Evolutionary conservation across 2,888 invertebrate species (phyloP).

Genomic region (Phengaris alcon): DNA sequence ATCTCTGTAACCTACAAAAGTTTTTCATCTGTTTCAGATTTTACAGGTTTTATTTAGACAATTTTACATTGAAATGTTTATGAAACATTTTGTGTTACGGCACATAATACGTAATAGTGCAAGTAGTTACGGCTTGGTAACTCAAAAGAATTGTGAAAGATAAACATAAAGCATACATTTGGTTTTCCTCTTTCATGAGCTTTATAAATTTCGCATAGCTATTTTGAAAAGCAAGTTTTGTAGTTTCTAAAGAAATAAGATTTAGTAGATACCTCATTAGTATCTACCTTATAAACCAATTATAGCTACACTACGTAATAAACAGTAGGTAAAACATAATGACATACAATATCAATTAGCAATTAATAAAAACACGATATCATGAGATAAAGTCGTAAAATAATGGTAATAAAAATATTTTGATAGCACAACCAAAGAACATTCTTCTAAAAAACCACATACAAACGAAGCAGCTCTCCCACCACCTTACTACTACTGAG

Average conservation of each 20-base stretch:
- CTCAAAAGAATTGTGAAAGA: conserved; percentile 23
- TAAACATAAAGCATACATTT: neutral
- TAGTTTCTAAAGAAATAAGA: neutral
- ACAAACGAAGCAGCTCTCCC: too few relatives aligned
- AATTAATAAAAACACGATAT: conserved; percentile 6
- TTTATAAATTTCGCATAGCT: neutral
- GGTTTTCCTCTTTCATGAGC: neutral
- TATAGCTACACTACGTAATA: neutral
- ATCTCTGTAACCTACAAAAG: neutral
- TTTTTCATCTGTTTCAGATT: conserved; percentile 2
- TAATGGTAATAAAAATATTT: neutral
- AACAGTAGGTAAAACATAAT: neutral
- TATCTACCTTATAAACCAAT: neutral
- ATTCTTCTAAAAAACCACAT: neutral
- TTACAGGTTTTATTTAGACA: conserved; percentile 25
- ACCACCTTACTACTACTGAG: too few relatives aligned
- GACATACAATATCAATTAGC: neutral
- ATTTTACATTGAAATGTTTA: conserved; percentile 20
- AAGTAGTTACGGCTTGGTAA: neutral
- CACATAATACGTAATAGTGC: too few relatives aligned
- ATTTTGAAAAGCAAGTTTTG: neutral
- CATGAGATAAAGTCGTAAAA: conserved; percentile 1
- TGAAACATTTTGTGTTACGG: conserved; percentile 5
- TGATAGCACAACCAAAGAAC: neutral
- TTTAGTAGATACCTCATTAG: too few relatives aligned